Evolutionary conservation across 2,888 invertebrate species (phyloP).

Genomic region (Polietes domitor): DNA sequence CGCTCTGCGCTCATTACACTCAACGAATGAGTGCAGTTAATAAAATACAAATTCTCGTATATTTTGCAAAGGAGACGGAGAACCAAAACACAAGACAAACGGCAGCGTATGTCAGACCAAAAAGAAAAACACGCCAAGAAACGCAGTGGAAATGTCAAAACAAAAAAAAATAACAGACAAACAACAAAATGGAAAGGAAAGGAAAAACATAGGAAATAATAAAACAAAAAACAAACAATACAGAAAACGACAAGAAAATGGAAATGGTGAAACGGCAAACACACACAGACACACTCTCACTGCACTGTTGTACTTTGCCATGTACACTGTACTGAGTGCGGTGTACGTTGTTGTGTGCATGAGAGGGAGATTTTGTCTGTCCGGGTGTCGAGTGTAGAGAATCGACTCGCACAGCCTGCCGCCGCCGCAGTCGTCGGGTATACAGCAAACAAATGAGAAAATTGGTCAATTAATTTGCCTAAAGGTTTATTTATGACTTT

Average conservation of each 20-base stretch:
- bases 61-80: slow-evolving; percentile 7
- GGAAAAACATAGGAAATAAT: slow-evolving; percentile 4
- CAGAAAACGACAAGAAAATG: background rate
- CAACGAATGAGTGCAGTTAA: background rate
- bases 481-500: slow-evolving; percentile 52
- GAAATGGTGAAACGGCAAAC: too few species aligned
- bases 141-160: slow-evolving; percentile 57
- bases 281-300: background rate
- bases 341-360: too few species aligned
- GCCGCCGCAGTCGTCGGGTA: slow-evolving; percentile 6
- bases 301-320: background rate
- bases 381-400: background rate
- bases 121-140: background rate
- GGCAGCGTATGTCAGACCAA: background rate
- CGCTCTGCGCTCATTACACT: background rate
- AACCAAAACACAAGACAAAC: background rate
- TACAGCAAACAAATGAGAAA: slow-evolving; percentile 41
- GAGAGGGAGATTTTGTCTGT: background rate
- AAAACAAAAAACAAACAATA: background rate
- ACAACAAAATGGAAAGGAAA: slow-evolving; percentile 26
- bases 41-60: background rate
- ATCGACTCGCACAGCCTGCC: background rate
- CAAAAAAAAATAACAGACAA: slow-evolving; percentile 21
- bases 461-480: slow-evolving; percentile 56
- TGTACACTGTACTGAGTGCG: background rate